Percentiles rank a stretch among this genome's conserved stretches.
Conservation (phyloP, 2,888 invertebrate species). For the Drosophila borborema region DNA sequence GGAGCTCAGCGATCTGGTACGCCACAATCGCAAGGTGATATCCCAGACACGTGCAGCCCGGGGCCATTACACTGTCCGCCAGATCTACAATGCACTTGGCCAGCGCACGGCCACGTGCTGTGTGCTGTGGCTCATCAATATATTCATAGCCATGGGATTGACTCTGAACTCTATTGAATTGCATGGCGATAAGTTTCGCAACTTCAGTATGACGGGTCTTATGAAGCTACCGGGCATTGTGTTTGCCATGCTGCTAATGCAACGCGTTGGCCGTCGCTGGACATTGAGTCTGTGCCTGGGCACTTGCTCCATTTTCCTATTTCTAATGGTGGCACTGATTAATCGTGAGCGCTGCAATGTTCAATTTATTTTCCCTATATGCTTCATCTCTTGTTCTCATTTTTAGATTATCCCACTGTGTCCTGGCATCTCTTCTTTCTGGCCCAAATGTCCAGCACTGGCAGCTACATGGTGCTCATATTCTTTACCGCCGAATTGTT, state of each 20-base stretch:
- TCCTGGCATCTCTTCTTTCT: conserved; percentile 86
- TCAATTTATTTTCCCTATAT: background rate
- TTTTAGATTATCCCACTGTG: conserved; percentile 84
- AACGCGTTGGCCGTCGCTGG: conserved; percentile 88
- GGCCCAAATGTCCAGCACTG: conserved; percentile 88
- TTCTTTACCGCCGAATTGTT: conserved; percentile 90
- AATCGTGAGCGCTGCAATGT: conserved; percentile 30
- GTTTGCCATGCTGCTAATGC: conserved; percentile 87
- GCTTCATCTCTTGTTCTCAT: background rate
- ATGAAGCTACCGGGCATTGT: conserved; percentile 91
- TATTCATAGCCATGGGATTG: conserved; percentile 91
- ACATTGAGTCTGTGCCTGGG: conserved; percentile 87
- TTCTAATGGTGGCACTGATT: conserved; percentile 63
- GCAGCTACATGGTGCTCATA: conserved; percentile 88
- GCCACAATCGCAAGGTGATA: conserved; percentile 57
- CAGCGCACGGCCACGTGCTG: conserved; percentile 87
- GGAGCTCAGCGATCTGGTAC: conserved; percentile 57
- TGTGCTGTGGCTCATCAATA: conserved; percentile 91
- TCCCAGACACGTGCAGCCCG: conserved; percentile 21
- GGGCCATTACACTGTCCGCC: conserved; percentile 59
- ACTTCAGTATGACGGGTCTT: conserved; percentile 87
- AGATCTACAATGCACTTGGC: conserved; percentile 64
- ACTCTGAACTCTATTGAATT: conserved; percentile 91
- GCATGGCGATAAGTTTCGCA: conserved; percentile 90
- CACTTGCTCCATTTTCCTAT: conserved; percentile 86